Evolutionary conservation across 2,888 invertebrate species (phyloP), one percentile per base, ranked within the genome.

Genomic region (Eilema depressum): DNA sequence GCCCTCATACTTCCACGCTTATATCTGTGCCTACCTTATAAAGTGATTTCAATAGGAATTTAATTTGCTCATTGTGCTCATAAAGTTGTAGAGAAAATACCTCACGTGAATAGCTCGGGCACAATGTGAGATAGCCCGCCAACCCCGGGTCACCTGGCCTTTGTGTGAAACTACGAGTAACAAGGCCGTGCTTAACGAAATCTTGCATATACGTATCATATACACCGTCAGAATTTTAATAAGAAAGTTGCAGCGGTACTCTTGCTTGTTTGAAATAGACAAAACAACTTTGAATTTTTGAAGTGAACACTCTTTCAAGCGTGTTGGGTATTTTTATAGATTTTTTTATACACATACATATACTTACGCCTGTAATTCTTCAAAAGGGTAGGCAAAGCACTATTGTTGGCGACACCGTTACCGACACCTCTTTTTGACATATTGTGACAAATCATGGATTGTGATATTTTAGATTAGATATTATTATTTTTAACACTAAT

Each of bases 51-150:
- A 47, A 72, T 74, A 69, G 62, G 64, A 77, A 79, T 79, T 75
- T 75, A 71, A 74, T 77, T 68, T 66, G 56, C 62, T 56, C 62
- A 70, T 66, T 77, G 70, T 77, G 30, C 68, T 37, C 68, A 73
- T 75, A 77, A 77, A 77, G 72, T 75, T 77, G 77, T 68, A 64
- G 68, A 63, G 68, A 68, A 71, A 75, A 79, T 81, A 75, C 71
- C 68, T 69, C 28, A 61, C 60, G 70, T 74, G 80, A 79, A 81
- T 81, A 66, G 75, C 71, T 66, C 63, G 53, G 57, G 66, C 37
- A 61, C 66, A 77, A 75, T 79, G 56, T 69, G 47, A 53, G 63
- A 59, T 68, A 69, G 56, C 71, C 71, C 66, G 70, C 72, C 69
- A 60, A 57, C 74, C 62, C 26, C n/a, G 69, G 70, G 64, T 75